phyloP scores from a whole-genome alignment of 1,140 invertebrate species.

The Agrypnia vestita region DNA sequence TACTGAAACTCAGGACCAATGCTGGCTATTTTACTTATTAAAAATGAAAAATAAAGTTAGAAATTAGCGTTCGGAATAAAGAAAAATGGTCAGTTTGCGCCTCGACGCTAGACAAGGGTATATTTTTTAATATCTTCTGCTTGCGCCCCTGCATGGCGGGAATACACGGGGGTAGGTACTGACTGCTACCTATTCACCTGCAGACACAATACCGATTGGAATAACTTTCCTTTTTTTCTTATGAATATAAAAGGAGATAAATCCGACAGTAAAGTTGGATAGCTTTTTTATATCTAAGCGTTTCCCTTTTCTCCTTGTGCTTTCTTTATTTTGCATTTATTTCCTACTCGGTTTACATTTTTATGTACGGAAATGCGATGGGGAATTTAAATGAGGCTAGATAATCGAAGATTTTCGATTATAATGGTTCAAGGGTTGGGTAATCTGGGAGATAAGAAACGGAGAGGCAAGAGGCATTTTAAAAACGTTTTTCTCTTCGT shows the following conservation, averaged over 20 bases:
- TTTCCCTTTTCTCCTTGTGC: slow-evolving; percentile 58
- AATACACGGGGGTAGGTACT: slow-evolving; percentile 3
- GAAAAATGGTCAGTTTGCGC: no score
- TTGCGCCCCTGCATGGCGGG: neutral
- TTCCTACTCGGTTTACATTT: slow-evolving; percentile 56
- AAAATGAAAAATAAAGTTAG: no score
- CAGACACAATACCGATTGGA: slow-evolving; percentile 60
- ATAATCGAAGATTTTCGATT: slow-evolving; percentile 61
- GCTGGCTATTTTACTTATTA: no score
- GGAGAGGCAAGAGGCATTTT: slow-evolving; percentile 28
- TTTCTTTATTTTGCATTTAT: slow-evolving; percentile 60
- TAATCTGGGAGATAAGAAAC: slow-evolving; percentile 35
- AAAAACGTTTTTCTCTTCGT: slow-evolving; percentile 14
- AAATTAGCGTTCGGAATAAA: no score
- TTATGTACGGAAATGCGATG: slow-evolving; percentile 58
- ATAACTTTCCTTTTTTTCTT: slow-evolving; percentile 60
- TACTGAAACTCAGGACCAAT: no score
- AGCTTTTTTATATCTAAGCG: slow-evolving; percentile 61
- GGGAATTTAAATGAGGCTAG: slow-evolving; percentile 58
- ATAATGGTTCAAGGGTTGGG: slow-evolving; percentile 42
- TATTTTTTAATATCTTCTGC: no score
- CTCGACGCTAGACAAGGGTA: no score
- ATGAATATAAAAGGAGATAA: slow-evolving; percentile 62
- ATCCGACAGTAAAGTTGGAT: slow-evolving; percentile 60
- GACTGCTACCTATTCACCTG: slow-evolving; percentile 44